Evolutionary conservation across 2,797 vertebrate genomes (phyloP).

Genomic region (Rhabdophis nuchalis): DNA sequence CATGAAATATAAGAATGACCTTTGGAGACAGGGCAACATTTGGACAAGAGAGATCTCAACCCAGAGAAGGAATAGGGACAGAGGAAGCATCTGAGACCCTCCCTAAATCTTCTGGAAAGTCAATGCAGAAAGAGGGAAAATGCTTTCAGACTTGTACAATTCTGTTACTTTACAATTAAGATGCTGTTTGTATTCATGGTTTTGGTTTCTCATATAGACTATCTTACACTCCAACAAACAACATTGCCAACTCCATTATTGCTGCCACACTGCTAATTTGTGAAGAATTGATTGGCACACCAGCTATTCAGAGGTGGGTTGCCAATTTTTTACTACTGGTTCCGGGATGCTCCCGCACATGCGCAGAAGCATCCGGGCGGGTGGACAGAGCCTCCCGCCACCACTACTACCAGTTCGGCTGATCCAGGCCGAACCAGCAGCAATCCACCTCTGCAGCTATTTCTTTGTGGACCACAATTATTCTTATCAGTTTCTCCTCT

Average conservation of each 20-base stretch:
- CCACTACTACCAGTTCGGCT: too few species aligned
- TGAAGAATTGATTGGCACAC: not conserved
- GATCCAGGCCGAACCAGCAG: too few species aligned
- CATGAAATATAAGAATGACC: not conserved
- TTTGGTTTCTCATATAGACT: not conserved
- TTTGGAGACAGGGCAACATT: not conserved
- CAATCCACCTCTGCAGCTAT: not conserved
- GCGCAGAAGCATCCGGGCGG: too few species aligned
- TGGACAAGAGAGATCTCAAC: not conserved
- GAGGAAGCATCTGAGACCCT: not conserved
- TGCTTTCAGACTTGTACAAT: not conserved
- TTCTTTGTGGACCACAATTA: not conserved
- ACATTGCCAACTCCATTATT: not conserved
- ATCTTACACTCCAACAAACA: not conserved
- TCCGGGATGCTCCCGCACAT: too few species aligned
- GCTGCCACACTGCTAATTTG: not conserved
- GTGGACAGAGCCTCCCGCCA: too few species aligned
- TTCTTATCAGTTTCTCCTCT: not conserved
- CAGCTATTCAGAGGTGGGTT: not conserved
- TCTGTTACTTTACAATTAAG: not conserved
- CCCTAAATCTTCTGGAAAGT: not conserved
- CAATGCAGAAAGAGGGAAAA: not conserved
- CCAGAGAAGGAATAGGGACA: not conserved
- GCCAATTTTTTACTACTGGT: too few species aligned
- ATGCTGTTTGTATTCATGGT: not conserved